These are phyloP conservation scores for Paragorgia papillata DNA, from an alignment of 92 coral and sea anemone species.

Conservation along the genomic window DNA sequence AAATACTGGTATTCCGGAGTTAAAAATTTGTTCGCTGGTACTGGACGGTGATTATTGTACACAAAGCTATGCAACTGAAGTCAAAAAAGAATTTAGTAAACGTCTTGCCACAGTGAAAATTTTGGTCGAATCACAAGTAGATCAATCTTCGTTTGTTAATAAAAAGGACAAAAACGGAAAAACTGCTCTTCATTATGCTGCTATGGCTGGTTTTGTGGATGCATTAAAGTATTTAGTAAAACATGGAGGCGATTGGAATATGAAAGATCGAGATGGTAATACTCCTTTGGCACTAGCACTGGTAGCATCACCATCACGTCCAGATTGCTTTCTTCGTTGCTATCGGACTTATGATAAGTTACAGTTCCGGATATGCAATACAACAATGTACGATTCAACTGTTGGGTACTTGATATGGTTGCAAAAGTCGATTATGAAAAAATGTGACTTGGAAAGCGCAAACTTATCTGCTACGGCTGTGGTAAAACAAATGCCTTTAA, in stretches of 20 bases:
- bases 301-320: conserved; percentile 8
- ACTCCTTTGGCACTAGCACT: conserved; percentile 53
- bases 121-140: neutral
- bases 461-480: neutral
- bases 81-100: neutral
- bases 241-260: conserved; percentile 21
- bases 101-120: conserved; percentile 27
- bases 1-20: neutral
- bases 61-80: neutral
- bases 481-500: conserved; percentile 16
- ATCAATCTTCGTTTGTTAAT: neutral
- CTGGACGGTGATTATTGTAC: too few species aligned
- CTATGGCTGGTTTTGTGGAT: conserved; percentile 54
- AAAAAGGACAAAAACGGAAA: conserved; percentile 50
- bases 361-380: neutral
- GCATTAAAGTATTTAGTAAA: conserved; percentile 48
- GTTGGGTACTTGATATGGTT: conserved; percentile 10
- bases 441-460: conserved; percentile 16
- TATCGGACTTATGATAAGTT: neutral
- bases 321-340: neutral
- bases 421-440: neutral
- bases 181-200: conserved; percentile 65
- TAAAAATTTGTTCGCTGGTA: neutral
- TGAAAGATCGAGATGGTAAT: conserved; percentile 42
- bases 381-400: conserved; percentile 18